Conservation (phyloP, 2,888 invertebrate species). For the Drosophila prostipennis region DNA sequence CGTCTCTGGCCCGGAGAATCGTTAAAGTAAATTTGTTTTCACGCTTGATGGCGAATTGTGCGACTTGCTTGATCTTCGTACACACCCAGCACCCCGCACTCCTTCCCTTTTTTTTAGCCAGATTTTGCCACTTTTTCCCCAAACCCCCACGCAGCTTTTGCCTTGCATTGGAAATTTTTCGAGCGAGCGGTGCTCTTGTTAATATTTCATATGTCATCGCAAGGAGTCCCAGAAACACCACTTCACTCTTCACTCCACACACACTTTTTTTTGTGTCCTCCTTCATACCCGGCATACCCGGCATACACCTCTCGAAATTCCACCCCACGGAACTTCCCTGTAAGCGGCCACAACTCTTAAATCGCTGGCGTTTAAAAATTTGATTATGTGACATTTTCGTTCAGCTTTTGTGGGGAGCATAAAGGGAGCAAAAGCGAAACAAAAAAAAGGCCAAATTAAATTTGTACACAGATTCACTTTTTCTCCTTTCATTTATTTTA, state of each 20-base stretch:
- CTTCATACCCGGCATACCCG: background rate
- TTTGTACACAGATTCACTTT: constrained; percentile 73
- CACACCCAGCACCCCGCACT: background rate
- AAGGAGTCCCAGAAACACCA: constrained; percentile 23
- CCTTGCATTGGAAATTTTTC: constrained; percentile 59
- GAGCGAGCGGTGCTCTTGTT: constrained; percentile 57
- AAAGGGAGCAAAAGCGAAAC: background rate
- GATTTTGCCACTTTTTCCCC: background rate
- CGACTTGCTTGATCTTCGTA: constrained; percentile 27
- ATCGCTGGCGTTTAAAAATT: constrained; percentile 78
- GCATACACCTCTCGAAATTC: background rate
- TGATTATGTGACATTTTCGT: constrained; percentile 76
- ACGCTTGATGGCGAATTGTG: constrained; percentile 76
- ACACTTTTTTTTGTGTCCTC: no score
- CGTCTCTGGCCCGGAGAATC: constrained; percentile 34
- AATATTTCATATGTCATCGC: constrained; percentile 79
- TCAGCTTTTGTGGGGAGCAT: constrained; percentile 23
- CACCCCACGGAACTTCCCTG: constrained; percentile 1
- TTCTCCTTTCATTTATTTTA: constrained; percentile 15
- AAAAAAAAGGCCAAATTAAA: constrained; percentile 61
- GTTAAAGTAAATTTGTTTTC: constrained; percentile 78
- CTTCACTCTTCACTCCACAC: background rate
- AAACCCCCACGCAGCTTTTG: background rate
- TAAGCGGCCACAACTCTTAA: constrained; percentile 52
- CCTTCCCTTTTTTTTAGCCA: background rate